Conservation (phyloP, 2,888 invertebrate species). For the Leucozona laternaria region DNA sequence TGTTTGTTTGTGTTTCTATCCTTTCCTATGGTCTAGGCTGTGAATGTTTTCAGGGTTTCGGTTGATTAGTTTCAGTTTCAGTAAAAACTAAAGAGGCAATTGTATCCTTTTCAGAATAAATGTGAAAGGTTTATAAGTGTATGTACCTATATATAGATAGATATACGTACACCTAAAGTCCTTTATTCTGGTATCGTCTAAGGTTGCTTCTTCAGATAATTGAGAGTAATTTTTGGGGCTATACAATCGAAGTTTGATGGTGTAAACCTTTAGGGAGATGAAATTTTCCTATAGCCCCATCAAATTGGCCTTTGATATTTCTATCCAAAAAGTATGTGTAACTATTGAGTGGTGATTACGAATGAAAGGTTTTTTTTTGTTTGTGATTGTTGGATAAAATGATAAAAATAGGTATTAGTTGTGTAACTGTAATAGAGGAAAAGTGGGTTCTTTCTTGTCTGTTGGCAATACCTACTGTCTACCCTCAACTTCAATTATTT, state of each 20-base stretch:
- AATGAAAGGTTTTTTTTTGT: not conserved
- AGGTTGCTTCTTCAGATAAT: constrained; percentile 44
- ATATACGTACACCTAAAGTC: not conserved
- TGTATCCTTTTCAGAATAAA: constrained; percentile 24
- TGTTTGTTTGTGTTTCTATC: not conserved
- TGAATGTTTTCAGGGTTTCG: constrained; percentile 69
- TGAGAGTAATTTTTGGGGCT: constrained; percentile 41
- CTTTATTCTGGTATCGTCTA: not conserved
- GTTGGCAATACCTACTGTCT: too few relatives aligned
- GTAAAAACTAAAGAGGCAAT: constrained; percentile 63
- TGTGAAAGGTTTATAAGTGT: constrained; percentile 43
- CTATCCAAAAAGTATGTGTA: not conserved
- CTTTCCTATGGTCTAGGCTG: constrained; percentile 40
- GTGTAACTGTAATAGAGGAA: not conserved
- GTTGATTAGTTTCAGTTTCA: constrained; percentile 70
- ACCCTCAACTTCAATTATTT: too few relatives aligned
- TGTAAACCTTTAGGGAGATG: constrained; percentile 39
- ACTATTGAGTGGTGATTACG: constrained; percentile 2
- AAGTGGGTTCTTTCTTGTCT: not conserved
- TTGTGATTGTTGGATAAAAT: not conserved
- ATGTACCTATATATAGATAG: too few relatives aligned
- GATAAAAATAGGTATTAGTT: not conserved
- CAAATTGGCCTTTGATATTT: constrained; percentile 34
- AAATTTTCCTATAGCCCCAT: constrained; percentile 13
- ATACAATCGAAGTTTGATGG: constrained; percentile 30